These are phyloP conservation scores for Notothenia coriiceps DNA, from an alignment of 2,113 vertebrate species.

Conservation along the genomic window DNA sequence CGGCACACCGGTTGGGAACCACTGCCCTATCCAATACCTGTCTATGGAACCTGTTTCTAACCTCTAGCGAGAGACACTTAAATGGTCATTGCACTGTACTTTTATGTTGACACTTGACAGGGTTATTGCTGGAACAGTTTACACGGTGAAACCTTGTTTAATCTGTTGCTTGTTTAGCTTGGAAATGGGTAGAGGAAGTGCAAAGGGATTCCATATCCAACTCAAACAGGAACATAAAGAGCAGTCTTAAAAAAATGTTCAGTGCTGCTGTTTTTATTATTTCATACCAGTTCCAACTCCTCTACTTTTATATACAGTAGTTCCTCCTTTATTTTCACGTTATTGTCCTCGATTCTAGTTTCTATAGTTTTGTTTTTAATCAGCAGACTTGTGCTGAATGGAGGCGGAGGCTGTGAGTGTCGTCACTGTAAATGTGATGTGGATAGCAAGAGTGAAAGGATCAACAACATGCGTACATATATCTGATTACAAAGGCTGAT, in stretches of 20 bases:
- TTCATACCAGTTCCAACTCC: constrained; percentile 5
- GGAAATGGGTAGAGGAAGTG: constrained; percentile 47
- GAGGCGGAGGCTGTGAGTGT: constrained; percentile 48
- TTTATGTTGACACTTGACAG: constrained; percentile 39
- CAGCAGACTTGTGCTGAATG: constrained; percentile 35
- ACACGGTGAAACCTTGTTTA: constrained; percentile 46
- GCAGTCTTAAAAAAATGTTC: constrained; percentile 13
- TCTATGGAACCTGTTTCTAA: neutral
- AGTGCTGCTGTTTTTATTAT: constrained; percentile 20
- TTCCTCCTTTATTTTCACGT: constrained; percentile 1
- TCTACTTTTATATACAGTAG: constrained; percentile 3
- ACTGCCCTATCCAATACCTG: too few relatives aligned
- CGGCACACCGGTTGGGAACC: too few relatives aligned
- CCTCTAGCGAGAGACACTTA: neutral
- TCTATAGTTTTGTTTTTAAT: constrained; percentile 20
- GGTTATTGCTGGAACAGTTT: constrained; percentile 56
- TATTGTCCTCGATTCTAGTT: constrained; percentile 8
- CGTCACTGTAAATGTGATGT: constrained; percentile 7
- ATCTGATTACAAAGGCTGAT: constrained; percentile 42
- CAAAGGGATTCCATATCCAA: constrained; percentile 37
- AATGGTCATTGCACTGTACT: neutral
- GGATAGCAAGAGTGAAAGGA: neutral
- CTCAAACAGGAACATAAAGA: constrained; percentile 44
- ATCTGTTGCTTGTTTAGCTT: constrained; percentile 55
- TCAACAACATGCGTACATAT: neutral